Percentiles rank a stretch among this genome's conserved stretches.
These are phyloP conservation scores for Cardiocondyla obscurior DNA, from an alignment of 1,140 invertebrate species.

Conservation along the genomic window DNA sequence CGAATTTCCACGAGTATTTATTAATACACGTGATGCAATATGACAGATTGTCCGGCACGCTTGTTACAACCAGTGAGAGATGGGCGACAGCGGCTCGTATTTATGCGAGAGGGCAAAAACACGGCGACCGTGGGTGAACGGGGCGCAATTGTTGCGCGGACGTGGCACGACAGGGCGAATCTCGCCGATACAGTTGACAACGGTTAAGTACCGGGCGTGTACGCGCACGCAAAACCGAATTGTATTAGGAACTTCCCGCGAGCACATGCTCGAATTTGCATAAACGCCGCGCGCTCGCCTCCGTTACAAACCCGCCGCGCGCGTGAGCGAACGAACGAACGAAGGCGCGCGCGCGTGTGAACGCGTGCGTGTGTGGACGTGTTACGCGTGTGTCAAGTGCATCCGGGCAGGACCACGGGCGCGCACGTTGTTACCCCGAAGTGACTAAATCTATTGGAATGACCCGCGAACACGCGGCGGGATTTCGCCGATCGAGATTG, in stretches of 20 bases:
- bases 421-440: constrained; percentile 41
- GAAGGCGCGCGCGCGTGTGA: not conserved
- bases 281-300: constrained; percentile 73
- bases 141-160: constrained; percentile 43
- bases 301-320: constrained; percentile 48
- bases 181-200: constrained; percentile 65
- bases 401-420: constrained; percentile 34
- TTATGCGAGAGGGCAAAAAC: constrained; percentile 18
- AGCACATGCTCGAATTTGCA: constrained; percentile 78
- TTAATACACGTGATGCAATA: not conserved
- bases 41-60: not conserved
- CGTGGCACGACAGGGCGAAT: constrained; percentile 49
- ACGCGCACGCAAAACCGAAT: constrained; percentile 78
- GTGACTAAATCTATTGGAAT: constrained; percentile 45
- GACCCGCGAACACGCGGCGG: constrained; percentile 5
- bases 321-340: not conserved
- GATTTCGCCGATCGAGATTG: constrained; percentile 2
- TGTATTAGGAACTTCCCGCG: constrained; percentile 77
- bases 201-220: constrained; percentile 75
- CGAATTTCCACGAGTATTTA: not conserved
- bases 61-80: not conserved
- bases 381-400: not conserved
- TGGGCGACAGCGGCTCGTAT: constrained; percentile 12
- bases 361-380: not conserved
- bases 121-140: not conserved